A percentile compares a stretch with the other conserved stretches of the same genome.
phyloP scores from a whole-genome alignment of 2,888 invertebrate genomes.

The Rotaria socialis region DNA sequence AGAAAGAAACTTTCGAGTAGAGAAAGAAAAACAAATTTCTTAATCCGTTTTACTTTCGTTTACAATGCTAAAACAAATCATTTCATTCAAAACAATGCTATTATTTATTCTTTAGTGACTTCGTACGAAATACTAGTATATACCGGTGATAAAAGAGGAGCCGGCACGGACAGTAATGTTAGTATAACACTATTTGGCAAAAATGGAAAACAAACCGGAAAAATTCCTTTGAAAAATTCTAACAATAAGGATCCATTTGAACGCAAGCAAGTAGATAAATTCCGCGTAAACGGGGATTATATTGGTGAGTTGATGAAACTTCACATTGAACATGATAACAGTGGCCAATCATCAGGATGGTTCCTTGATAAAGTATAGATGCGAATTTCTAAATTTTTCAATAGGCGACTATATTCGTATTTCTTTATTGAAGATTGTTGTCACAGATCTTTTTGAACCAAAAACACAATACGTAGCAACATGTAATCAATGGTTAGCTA shows the following conservation, averaged over 20 bases:
- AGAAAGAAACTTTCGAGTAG: too few relatives aligned
- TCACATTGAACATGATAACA: conserved; percentile 58
- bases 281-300: conserved; percentile 54
- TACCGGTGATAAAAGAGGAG: conserved; percentile 55
- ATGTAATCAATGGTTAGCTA: conserved; percentile 58
- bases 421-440: conserved; percentile 53
- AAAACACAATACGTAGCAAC: conserved; percentile 59
- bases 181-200: conserved; percentile 48
- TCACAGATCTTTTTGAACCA: conserved; percentile 56
- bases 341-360: conserved; percentile 58
- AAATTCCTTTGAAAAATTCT: conserved; percentile 31
- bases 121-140: too few relatives aligned
- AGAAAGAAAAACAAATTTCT: too few relatives aligned
- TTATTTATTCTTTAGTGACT: too few relatives aligned
- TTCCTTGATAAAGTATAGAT: background rate
- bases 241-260: conserved; percentile 30
- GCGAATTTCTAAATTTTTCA: background rate
- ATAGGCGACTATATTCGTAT: background rate
- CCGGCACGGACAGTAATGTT: conserved; percentile 59
- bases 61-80: too few relatives aligned
- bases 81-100: too few relatives aligned
- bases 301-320: conserved; percentile 57
- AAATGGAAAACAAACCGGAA: conserved; percentile 40
- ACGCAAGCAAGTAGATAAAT: conserved; percentile 51
- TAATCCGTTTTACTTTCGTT: too few relatives aligned